Conservation (phyloP, 2,113 vertebrate species). For the Alouatta palliata region DNA sequence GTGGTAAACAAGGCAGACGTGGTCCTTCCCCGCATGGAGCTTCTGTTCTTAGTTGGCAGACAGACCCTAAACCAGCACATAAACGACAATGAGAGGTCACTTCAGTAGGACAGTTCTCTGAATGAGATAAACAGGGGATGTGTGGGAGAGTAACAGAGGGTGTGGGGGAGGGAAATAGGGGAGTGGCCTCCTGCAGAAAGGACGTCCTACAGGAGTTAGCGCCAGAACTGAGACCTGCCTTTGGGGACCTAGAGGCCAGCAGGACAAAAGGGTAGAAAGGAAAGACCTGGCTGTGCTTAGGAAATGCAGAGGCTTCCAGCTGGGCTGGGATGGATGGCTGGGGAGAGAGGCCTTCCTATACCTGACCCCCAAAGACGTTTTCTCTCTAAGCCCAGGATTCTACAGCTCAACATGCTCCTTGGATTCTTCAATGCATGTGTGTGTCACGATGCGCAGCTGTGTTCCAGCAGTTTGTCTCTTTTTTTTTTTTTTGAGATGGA, state of each 20-base stretch:
- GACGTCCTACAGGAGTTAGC: no score
- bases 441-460: accelerated
- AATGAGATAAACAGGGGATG: neutral
- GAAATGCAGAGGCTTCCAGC: neutral
- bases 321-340: accelerated
- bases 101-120: accelerated
- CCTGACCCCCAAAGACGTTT: accelerated
- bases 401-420: accelerated
- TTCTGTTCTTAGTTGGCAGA: neutral
- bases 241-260: neutral
- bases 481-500: no score
- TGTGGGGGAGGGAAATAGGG: accelerated
- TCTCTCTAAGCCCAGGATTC: neutral
- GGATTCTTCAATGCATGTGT: neutral
- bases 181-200: no score
- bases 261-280: neutral
- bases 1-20: neutral
- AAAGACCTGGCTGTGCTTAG: neutral
- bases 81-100: neutral
- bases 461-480: neutral
- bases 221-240: neutral
- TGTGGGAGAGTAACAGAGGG: no score
- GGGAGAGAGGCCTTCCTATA: neutral
- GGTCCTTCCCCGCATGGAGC: no score
- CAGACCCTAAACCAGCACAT: neutral